phyloP scores from a whole-genome alignment of 2,888 invertebrate genomes.

The Drosophila vallismaia region DNA sequence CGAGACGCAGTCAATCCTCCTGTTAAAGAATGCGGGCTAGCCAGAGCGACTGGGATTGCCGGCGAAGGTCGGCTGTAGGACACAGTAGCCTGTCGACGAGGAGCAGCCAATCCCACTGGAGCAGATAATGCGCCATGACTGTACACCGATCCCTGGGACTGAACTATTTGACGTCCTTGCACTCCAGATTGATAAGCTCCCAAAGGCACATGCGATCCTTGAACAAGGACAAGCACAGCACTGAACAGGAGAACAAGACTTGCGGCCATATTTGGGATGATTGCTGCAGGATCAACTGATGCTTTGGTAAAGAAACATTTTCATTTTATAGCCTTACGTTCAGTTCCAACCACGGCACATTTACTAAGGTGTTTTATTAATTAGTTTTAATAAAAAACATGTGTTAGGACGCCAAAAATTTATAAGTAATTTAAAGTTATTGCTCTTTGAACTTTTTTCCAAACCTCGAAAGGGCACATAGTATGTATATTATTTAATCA shows the following conservation, averaged over 20 bases:
- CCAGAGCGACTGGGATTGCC: neutral
- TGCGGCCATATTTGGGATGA: neutral
- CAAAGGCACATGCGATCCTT: neutral
- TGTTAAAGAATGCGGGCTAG: neutral
- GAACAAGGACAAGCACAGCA: neutral
- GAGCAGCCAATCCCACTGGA: constrained; percentile 5
- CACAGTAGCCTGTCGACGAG: constrained; percentile 1
- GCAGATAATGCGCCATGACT: constrained; percentile 8
- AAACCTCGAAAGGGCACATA: neutral
- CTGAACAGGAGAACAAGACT: neutral
- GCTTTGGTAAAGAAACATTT: neutral
- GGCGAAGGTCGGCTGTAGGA: neutral
- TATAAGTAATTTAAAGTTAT: neutral
- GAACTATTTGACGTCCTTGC: neutral
- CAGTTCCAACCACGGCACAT: neutral
- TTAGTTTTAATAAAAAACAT: neutral
- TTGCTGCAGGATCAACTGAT: neutral
- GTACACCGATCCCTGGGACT: constrained; percentile 3
- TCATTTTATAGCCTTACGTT: neutral
- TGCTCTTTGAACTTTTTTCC: neutral
- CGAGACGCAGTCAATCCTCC: neutral
- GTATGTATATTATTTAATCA: too few relatives aligned
- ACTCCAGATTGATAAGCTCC: neutral
- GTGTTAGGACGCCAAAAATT: neutral
- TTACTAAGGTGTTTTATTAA: neutral